Evolutionary conservation across 2,113 vertebrate species (phyloP).

Genomic region (Coreoperca whiteheadi): DNA sequence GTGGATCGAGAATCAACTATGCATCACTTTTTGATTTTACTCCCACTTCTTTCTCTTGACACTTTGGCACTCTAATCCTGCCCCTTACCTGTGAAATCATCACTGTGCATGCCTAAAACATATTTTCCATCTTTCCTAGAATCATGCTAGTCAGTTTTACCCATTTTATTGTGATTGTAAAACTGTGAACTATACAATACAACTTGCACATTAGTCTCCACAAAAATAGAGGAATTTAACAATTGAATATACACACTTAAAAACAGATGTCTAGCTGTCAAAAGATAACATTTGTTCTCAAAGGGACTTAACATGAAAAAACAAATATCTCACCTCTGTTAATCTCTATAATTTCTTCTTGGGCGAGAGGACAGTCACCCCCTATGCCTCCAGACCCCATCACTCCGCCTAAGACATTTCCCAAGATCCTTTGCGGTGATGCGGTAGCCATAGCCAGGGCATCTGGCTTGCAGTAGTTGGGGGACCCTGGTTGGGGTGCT

Average conservation of each 20-base stretch:
- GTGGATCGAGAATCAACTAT: slow-evolving; percentile 56
- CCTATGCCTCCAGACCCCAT: slow-evolving; percentile 82
- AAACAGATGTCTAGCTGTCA: not conserved
- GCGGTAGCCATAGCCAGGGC: slow-evolving; percentile 87
- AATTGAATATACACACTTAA: not conserved
- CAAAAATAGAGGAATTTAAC: not conserved
- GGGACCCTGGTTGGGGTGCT: slow-evolving; percentile 92
- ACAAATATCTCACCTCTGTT: slow-evolving; percentile 86
- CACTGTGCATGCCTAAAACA: not conserved
- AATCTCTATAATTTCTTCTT: slow-evolving; percentile 96
- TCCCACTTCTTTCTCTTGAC: slow-evolving; percentile 29
- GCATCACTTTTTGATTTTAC: slow-evolving; percentile 44
- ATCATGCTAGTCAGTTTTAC: not conserved
- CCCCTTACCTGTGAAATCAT: not conserved
- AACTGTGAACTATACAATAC: not conserved
- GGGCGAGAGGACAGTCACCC: slow-evolving; percentile 91
- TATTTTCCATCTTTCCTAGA: not conserved
- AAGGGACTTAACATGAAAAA: not conserved
- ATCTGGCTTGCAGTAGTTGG: slow-evolving; percentile 94
- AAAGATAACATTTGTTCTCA: not conserved
- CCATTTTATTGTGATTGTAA: slow-evolving; percentile 7
- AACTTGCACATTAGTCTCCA: not conserved
- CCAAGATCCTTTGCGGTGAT: slow-evolving; percentile 87
- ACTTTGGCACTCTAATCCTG: slow-evolving; percentile 12
- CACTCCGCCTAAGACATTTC: slow-evolving; percentile 86